Base-by-base conservation (phyloP, 2,888 invertebrate species). In the Parapristionchus giblindavisi region DNA sequence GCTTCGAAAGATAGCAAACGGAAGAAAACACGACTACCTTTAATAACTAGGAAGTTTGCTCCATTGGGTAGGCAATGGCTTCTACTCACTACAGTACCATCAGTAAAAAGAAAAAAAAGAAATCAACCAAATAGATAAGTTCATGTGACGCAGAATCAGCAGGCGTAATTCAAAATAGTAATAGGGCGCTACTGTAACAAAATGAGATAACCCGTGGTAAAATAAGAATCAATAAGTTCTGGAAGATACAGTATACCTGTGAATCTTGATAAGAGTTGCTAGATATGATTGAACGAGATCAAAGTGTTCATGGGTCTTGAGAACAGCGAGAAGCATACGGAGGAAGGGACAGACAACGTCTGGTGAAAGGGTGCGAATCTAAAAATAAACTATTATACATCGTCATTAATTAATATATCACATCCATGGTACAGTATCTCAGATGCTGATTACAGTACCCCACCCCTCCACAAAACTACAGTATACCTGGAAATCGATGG, bases 271-370 rank as follows among this genome's bases (percentile, higher is more conserved):
- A 89, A 95, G 96, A 60, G 95, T 91, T 61, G 93, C 92, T 77
- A 97, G 91, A 89, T 96, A 97, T 0, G 96, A 92, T 88, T 96
- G 94, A 0, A 93, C 92, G 75, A 96, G 89, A 90, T 98, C 97
- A 89, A 95, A 97, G 89, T 96, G 92, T 78, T 89, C 91, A 85
- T 93, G 94, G 2, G 92, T 92, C 81, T 91, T 90, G 51, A 97
- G 90, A 90, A 93, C 92, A 75, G 90, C 76, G 21, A 80, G 66
- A 24, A 87, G 65, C 83, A 85, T 83, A 52, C 78, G 77, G 40
- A 87, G 76, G 68, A 86, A 85, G 8, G 76, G 58, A 17, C 80
- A 32, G 11, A 85, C 58, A 4, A 80, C 78, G 2, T 75, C 74
- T 8, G 76, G 36, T 43, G 82, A 74, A 8, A 87, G 77, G 14